phyloP scores from a whole-genome alignment of 2,888 invertebrate genomes.

The Euzetes globulus region DNA sequence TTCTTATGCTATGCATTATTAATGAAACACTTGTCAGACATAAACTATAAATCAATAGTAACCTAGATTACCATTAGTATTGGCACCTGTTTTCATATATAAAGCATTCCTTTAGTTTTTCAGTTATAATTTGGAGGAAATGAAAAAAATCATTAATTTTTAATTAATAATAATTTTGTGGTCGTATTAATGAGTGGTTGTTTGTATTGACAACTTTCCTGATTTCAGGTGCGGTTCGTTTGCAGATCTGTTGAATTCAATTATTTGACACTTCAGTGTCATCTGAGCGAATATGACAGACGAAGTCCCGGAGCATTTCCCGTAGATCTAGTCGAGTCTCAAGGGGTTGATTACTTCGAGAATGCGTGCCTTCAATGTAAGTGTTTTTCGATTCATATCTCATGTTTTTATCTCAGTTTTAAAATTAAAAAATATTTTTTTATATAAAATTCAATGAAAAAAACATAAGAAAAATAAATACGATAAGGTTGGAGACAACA shows the following conservation, averaged over 20 bases:
- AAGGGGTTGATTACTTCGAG: constrained; percentile 75
- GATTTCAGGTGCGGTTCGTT: constrained; percentile 67
- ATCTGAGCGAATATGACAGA: constrained; percentile 79
- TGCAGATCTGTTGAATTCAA: constrained; percentile 90
- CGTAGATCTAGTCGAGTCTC: constrained; percentile 72
- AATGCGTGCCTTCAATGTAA: constrained; percentile 77
- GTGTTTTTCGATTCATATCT: constrained; percentile 16
- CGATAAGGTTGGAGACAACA: too few relatives aligned
- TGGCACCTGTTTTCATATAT: not conserved
- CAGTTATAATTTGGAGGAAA: too few relatives aligned
- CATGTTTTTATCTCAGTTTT: not conserved
- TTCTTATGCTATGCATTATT: not conserved
- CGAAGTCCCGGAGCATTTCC: constrained; percentile 77
- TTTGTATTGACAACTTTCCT: not conserved
- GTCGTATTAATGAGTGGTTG: not conserved
- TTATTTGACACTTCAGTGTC: constrained; percentile 83
- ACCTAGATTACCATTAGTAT: not conserved
- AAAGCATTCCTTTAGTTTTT: not conserved
- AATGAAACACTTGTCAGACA: too few relatives aligned
- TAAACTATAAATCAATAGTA: too few relatives aligned
- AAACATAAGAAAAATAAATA: too few relatives aligned
- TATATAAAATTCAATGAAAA: too few relatives aligned
- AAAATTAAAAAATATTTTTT: too few relatives aligned
- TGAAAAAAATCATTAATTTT: too few relatives aligned
- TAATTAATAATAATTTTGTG: too few relatives aligned